Evolutionary conservation across 2,888 invertebrate genomes (phyloP).

Genomic region (Drosophila kokeensis): DNA sequence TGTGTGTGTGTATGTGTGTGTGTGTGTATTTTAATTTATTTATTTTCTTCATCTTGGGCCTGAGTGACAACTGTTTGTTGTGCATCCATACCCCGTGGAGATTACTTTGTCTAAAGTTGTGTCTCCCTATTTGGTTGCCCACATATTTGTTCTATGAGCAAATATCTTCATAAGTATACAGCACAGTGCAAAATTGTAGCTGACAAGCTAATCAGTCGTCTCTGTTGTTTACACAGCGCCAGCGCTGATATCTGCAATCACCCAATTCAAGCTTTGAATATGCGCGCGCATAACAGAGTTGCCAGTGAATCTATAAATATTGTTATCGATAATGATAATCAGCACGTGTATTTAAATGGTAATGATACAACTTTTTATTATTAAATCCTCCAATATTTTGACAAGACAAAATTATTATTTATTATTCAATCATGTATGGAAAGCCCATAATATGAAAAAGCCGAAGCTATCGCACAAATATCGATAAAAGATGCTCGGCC

Average conservation of each 20-base stretch:
- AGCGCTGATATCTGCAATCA: constrained; percentile 21
- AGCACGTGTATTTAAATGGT: not conserved
- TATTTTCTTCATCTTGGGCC: constrained; percentile 50
- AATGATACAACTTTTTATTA: not conserved
- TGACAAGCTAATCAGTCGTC: constrained; percentile 19
- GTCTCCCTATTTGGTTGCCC: constrained; percentile 18
- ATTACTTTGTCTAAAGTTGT: constrained; percentile 54
- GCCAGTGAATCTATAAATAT: not conserved
- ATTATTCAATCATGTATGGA: not conserved
- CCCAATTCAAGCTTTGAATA: constrained; percentile 22
- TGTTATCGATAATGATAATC: constrained; percentile 14
- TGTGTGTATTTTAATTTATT: constrained; percentile 68
- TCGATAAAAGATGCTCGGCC: constrained; percentile 6
- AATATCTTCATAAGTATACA: constrained; percentile 30
- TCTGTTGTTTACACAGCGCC: constrained; percentile 31
- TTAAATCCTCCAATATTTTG: not conserved
- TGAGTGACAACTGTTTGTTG: constrained; percentile 44
- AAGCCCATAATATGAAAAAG: not conserved
- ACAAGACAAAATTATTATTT: not conserved
- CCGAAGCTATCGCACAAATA: constrained; percentile 10
- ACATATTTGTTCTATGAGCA: constrained; percentile 41
- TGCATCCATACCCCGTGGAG: constrained; percentile 50
- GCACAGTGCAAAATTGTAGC: constrained; percentile 25
- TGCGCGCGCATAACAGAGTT: constrained; percentile 17
- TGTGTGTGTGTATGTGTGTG: not conserved